A percentile compares a stretch with the other conserved stretches of the same genome.
These are phyloP conservation scores for Eciton burchellii DNA, from an alignment of 1,140 invertebrate species.

Conservation along the genomic window DNA sequence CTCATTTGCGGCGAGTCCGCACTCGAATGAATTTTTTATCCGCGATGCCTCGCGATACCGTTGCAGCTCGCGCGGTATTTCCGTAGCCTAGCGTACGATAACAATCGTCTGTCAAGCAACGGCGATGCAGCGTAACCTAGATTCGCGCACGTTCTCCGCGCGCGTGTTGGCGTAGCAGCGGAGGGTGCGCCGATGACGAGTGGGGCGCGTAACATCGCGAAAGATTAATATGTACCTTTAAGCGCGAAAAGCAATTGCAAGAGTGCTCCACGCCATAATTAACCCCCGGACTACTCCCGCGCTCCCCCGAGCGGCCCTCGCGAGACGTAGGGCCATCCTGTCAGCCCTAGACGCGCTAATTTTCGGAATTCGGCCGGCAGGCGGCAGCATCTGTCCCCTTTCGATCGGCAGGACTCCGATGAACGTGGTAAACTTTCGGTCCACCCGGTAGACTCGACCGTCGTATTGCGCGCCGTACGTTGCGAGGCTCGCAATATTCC, in stretches of 20 bases:
- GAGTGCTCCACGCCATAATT: constrained; percentile 5
- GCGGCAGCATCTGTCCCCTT: background rate
- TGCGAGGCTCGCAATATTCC: constrained; percentile 60
- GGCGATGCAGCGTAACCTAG: constrained; percentile 53
- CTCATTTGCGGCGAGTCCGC: background rate
- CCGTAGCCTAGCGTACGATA: background rate
- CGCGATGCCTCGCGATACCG: background rate
- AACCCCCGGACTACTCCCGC: background rate
- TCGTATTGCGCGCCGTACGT: background rate
- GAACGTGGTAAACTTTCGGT: constrained; percentile 52
- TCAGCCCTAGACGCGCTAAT: constrained; percentile 7
- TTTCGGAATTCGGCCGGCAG: background rate
- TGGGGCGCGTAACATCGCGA: background rate
- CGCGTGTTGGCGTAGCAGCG: constrained; percentile 16
- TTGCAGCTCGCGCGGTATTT: background rate
- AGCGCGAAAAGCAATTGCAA: constrained; percentile 8
- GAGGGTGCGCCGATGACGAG: constrained; percentile 3
- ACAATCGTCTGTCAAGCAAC: constrained; percentile 44
- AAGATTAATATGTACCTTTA: constrained; percentile 18
- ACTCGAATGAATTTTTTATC: background rate
- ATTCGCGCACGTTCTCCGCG: constrained; percentile 42
- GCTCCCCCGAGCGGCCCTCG: background rate
- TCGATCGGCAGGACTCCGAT: constrained; percentile 20
- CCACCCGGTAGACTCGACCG: constrained; percentile 26
- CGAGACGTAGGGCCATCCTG: background rate